Base-by-base conservation (phyloP, 2,113 vertebrate species). In the Stigmatopora nigra region DNA sequence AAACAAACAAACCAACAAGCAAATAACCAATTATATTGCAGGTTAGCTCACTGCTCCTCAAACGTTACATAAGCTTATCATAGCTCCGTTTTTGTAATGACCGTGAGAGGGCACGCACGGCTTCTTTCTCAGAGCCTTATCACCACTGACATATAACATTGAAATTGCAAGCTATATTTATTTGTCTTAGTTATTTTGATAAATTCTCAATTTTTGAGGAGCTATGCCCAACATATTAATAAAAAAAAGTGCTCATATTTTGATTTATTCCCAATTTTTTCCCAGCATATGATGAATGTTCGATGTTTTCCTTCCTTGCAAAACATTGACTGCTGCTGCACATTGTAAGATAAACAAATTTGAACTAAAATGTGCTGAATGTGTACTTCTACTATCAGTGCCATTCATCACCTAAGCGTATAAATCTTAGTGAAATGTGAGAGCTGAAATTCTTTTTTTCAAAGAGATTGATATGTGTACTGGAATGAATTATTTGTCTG, bases 341-440 rank as follows among this genome's bases (percentile, higher is more conserved):
- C 36, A 4, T 61, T 15, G 38, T 57, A 86, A 82, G 8, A 80
- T 70, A 81, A 88, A 84, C 84, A 85, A 76, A 80, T 82, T 60
- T 68, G 57, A 48, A 20, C 65, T 75, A 44, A 70, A 80, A 83
- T 66, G 64, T 72, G 71, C 76, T 69, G 69, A 57, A 58, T 76
- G 73, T 63, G 76, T 76, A 77, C 69, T 72, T 59, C 17, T 36
- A 61, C 61, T 81, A 86, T 86, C 78, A 71, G 72, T 22, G 65
- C 63, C 76, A 83, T 88, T 84, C 72, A 84, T 86, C 82, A 87
- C 66, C 31, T 45, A 3, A n/a, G 35, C 47, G 75, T 65, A 86
- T 88, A 88, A 81, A 89, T 89, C 84, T 82, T 63, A 3, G 0
- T 35, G 25, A 60, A 61, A 55, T 67, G 73, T 85, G 83, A 83